Percentiles rank a stretch among this genome's conserved stretches.
These are phyloP conservation scores for Bradysia coprophila DNA, from an alignment of 1,140 invertebrate species.

Conservation along the genomic window DNA sequence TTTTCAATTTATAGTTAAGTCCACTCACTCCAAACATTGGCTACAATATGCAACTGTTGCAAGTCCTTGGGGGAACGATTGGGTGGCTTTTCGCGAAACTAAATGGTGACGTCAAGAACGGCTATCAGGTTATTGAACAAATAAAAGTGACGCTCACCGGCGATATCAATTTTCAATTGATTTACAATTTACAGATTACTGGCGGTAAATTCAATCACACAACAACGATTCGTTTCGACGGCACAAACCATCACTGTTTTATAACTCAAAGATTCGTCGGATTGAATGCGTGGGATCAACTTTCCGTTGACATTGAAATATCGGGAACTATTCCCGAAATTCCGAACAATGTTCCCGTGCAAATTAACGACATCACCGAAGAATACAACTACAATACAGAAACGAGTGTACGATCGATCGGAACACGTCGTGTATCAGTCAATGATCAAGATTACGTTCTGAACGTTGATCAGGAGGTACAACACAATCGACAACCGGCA, in stretches of 20 bases:
- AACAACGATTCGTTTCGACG: slow-evolving; percentile 48
- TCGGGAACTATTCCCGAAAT: slow-evolving; percentile 59
- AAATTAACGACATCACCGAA: slow-evolving; percentile 63
- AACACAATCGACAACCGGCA: no score
- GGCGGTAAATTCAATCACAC: slow-evolving; percentile 73
- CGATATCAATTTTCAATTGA: neutral
- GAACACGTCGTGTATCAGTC: slow-evolving; percentile 19
- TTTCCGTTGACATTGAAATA: slow-evolving; percentile 57
- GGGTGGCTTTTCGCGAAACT: slow-evolving; percentile 86
- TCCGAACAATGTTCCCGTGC: slow-evolving; percentile 36
- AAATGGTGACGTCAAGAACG: slow-evolving; percentile 52
- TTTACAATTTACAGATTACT: slow-evolving; percentile 22
- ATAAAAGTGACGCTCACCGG: neutral
- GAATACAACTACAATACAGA: slow-evolving; percentile 50
- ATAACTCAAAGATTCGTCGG: slow-evolving; percentile 67
- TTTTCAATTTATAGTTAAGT: no score
- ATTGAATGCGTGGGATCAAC: slow-evolving; percentile 78
- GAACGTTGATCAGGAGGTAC: slow-evolving; percentile 2
- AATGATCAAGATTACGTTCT: neutral
- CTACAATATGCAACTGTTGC: slow-evolving; percentile 56
- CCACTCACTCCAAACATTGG: slow-evolving; percentile 53
- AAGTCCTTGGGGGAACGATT: slow-evolving; percentile 58
- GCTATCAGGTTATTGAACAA: slow-evolving; percentile 43
- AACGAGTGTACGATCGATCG: slow-evolving; percentile 34
- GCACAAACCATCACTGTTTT: slow-evolving; percentile 45